Conservation (phyloP, 2,888 invertebrate genomes). For the Drosophila merina region DNA sequence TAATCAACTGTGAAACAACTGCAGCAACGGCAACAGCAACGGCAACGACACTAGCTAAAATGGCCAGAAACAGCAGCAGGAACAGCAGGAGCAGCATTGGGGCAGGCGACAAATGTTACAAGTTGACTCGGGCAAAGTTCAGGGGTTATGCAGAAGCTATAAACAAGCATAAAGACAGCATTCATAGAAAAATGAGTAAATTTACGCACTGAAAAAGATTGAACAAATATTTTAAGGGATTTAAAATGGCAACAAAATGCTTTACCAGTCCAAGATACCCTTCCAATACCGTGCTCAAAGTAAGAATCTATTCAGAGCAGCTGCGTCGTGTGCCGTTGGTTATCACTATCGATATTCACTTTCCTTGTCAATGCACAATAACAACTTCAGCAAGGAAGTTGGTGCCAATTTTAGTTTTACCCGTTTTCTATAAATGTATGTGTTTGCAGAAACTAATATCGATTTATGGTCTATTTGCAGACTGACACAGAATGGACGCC, state of each 20-base stretch:
- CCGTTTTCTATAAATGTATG: not conserved
- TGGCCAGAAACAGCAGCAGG: slow-evolving; percentile 33
- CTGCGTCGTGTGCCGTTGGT: slow-evolving; percentile 26
- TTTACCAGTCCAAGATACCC: not conserved
- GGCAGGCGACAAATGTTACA: slow-evolving; percentile 55
- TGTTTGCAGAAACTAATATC: slow-evolving; percentile 26
- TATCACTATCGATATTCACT: slow-evolving; percentile 63
- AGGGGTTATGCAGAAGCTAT: slow-evolving; percentile 31
- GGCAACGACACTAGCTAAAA: slow-evolving; percentile 50
- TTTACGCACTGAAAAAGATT: not conserved
- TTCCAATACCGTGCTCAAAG: not conserved
- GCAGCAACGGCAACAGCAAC: slow-evolving; percentile 54
- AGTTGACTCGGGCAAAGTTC: slow-evolving; percentile 45
- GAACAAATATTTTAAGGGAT: not conserved
- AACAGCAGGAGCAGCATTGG: not conserved
- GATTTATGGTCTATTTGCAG: slow-evolving; percentile 41
- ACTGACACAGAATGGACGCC: slow-evolving; percentile 78
- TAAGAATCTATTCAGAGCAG: slow-evolving; percentile 3
- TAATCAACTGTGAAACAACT: slow-evolving; percentile 80
- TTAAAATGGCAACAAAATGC: not conserved
- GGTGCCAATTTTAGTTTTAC: slow-evolving; percentile 60
- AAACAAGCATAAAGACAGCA: slow-evolving; percentile 23
- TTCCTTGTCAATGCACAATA: slow-evolving; percentile 66
- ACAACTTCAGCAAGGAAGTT: slow-evolving; percentile 34
- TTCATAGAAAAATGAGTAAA: not conserved